Evolutionary conservation across 64 coral and sea anemone genomes (phyloP).

Genomic region (Acropora tenuis): DNA sequence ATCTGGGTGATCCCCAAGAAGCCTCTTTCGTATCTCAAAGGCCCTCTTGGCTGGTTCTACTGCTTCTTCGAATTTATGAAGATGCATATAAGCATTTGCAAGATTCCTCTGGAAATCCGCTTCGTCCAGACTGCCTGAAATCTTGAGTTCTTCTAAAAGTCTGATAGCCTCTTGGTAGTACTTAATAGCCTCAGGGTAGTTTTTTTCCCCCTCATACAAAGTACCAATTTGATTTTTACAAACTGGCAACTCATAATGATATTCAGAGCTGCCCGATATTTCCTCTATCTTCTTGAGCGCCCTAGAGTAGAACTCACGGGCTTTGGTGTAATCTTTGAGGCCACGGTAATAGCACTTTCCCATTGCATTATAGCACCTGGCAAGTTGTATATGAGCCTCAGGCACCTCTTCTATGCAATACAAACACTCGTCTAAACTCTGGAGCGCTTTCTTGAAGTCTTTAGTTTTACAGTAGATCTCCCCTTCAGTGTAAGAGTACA

Average conservation of each 20-base stretch:
- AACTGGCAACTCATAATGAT: conserved; percentile 38
- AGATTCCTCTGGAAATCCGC: conserved; percentile 29
- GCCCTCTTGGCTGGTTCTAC: conserved; percentile 11
- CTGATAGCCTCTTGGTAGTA: conserved; percentile 50
- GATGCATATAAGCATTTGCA: conserved; percentile 13
- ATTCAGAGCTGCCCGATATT: background rate
- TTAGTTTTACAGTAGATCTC: background rate
- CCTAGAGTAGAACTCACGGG: conserved; percentile 12
- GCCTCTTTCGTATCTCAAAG: conserved; percentile 2
- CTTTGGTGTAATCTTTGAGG: background rate
- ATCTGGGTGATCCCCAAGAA: conserved; percentile 15
- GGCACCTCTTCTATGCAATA: background rate
- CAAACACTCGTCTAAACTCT: conserved; percentile 8
- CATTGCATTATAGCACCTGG: conserved; percentile 49
- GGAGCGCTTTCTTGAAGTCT: conserved; percentile 2
- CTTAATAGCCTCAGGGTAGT: background rate
- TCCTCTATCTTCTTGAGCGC: conserved; percentile 26
- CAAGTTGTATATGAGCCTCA: background rate
- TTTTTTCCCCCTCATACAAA: background rate
- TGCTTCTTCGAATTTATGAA: conserved; percentile 14
- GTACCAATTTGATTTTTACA: conserved; percentile 41
- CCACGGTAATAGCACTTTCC: conserved; percentile 38
- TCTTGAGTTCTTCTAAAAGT: conserved; percentile 39
- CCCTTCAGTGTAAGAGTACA: conserved; percentile 17
- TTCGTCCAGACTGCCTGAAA: conserved; percentile 10